Evolutionary conservation across 2,113 vertebrate species (phyloP).

Genomic region (Hippocampus zosterae): DNA sequence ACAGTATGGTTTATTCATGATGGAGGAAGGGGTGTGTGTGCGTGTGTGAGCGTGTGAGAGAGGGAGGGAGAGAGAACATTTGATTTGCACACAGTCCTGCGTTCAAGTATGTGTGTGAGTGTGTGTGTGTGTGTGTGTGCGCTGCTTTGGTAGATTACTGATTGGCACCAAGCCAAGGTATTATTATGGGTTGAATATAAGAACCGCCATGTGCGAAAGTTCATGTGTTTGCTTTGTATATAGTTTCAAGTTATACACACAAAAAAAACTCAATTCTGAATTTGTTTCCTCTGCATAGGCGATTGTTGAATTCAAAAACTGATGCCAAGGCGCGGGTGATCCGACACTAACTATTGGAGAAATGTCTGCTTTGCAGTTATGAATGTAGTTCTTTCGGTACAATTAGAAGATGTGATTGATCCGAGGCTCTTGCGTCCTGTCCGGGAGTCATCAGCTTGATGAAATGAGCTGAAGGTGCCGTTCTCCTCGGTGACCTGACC

Average conservation of each 20-base stretch:
- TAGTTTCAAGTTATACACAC: slow-evolving; percentile 20
- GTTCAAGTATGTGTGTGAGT: not conserved
- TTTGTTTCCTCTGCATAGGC: not conserved
- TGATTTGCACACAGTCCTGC: slow-evolving; percentile 49
- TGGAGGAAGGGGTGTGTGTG: slow-evolving; percentile 61
- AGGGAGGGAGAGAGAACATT: slow-evolving; percentile 43
- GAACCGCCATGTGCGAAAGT: slow-evolving; percentile 42
- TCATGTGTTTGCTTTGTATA: slow-evolving; percentile 14
- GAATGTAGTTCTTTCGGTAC: slow-evolving; percentile 15
- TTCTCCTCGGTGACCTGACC: slow-evolving; percentile 64
- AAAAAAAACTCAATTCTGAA: not conserved
- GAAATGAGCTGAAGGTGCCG: slow-evolving; percentile 51
- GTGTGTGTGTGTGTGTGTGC: slow-evolving; percentile 11
- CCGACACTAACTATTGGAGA: not conserved
- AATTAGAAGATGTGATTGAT: slow-evolving; percentile 46
- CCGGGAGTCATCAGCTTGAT: slow-evolving; percentile 48
- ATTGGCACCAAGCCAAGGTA: slow-evolving; percentile 64
- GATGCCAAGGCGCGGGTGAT: not conserved
- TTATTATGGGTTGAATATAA: slow-evolving; percentile 60
- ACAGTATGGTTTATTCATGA: slow-evolving; percentile 76
- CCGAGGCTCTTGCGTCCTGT: slow-evolving; percentile 35
- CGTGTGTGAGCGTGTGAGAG: slow-evolving; percentile 39
- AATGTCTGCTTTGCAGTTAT: too few species aligned
- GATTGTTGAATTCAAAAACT: not conserved
- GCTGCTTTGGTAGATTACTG: slow-evolving; percentile 54